Percentiles rank a stretch among this genome's conserved stretches.
Evolutionary conservation across 2,888 invertebrate genomes (phyloP).

Genomic region (Pediacus dermestoides): DNA sequence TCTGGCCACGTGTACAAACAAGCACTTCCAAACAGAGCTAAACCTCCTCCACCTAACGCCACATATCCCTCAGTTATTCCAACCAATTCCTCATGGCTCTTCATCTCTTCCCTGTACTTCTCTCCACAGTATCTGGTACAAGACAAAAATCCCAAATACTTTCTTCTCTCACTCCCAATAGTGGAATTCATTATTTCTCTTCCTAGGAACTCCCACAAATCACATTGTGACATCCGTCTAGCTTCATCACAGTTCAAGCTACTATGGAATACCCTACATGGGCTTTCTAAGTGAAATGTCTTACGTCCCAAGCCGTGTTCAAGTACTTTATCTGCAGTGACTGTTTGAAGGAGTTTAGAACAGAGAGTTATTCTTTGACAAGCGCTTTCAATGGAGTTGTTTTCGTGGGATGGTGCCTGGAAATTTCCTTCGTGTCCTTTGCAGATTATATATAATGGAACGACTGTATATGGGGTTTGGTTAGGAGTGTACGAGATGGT

Average conservation of each 20-base stretch:
- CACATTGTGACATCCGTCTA: constrained; percentile 68
- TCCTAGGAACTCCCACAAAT: constrained; percentile 82
- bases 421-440: constrained; percentile 75
- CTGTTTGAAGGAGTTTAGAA: constrained; percentile 75
- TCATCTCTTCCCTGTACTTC: constrained; percentile 51
- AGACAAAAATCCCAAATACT: constrained; percentile 86
- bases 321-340: constrained; percentile 82
- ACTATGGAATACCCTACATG: constrained; percentile 73
- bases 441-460: constrained; percentile 82
- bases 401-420: constrained; percentile 55
- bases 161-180: constrained; percentile 64
- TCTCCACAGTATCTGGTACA: constrained; percentile 61
- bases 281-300: constrained; percentile 77
- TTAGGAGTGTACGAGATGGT: constrained; percentile 58
- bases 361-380: constrained; percentile 72
- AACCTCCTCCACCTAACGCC: constrained; percentile 88
- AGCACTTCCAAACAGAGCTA: constrained; percentile 87
- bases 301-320: constrained; percentile 74
- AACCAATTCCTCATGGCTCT: constrained; percentile 67
- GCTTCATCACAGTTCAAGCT: constrained; percentile 67
- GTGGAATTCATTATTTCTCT: constrained; percentile 75
- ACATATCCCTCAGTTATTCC: constrained; percentile 74
- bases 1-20: constrained; percentile 90
- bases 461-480: constrained; percentile 60
- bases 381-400: constrained; percentile 65